Evolutionary conservation across 2,113 vertebrate species (phyloP).

Genomic region (Trogon melanurus): DNA sequence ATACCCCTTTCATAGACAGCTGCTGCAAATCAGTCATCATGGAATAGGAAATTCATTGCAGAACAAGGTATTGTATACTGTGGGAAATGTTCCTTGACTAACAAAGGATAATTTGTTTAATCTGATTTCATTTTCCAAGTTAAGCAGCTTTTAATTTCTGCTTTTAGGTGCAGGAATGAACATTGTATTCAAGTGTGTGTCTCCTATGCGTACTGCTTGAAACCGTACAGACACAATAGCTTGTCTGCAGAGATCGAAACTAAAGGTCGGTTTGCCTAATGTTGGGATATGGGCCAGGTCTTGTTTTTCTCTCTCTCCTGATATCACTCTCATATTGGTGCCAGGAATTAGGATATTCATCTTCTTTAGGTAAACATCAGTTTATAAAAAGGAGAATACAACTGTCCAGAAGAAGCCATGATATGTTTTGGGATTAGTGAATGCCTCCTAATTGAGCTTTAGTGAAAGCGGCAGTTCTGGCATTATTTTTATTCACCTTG

Average conservation of each 20-base stretch:
- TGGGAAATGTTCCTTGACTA: neutral
- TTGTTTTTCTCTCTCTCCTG: neutral
- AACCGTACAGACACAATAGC: neutral
- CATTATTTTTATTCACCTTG: constrained; percentile 64
- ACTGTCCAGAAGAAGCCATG: constrained; percentile 29
- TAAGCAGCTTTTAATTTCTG: neutral
- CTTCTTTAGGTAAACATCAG: constrained; percentile 37
- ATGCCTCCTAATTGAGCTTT: constrained; percentile 61
- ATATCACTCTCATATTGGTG: constrained; percentile 1
- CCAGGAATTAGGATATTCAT: constrained; percentile 32
- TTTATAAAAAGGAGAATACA: constrained; percentile 1
- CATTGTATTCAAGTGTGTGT: neutral
- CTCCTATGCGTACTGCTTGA: neutral
- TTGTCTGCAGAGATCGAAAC: neutral
- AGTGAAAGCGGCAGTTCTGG: constrained; percentile 20
- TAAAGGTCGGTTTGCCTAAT: neutral
- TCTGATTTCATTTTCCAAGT: neutral
- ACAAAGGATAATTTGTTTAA: neutral
- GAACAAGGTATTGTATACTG: neutral
- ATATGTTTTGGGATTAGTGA: constrained; percentile 42
- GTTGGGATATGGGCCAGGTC: constrained; percentile 8
- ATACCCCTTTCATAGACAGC: neutral
- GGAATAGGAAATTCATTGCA: neutral
- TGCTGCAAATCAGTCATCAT: neutral
- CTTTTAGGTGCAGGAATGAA: neutral